A percentile compares a stretch with the other conserved stretches of the same genome.
phyloP scores from a whole-genome alignment of 1,140 invertebrate genomes.

The Nasonia giraulti region DNA sequence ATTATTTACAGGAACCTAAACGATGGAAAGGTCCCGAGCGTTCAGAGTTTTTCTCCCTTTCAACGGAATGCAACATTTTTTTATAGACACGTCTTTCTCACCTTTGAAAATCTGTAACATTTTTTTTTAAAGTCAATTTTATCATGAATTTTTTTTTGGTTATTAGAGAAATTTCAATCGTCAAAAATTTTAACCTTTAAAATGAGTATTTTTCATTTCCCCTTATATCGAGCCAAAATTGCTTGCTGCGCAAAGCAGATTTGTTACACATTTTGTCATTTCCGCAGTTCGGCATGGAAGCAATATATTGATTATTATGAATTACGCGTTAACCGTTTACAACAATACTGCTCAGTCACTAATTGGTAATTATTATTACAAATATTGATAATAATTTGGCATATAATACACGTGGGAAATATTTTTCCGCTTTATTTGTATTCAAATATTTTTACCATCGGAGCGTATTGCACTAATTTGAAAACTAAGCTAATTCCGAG shows the following conservation, averaged over 20 bases:
- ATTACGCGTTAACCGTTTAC: conserved; percentile 51
- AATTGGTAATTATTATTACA: conserved; percentile 62
- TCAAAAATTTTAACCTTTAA: neutral
- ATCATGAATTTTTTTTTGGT: neutral
- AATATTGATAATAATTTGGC: conserved; percentile 67
- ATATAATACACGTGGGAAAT: conserved; percentile 60
- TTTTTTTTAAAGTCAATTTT: neutral
- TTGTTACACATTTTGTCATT: neutral
- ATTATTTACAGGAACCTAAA: conserved; percentile 67
- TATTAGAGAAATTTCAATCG: neutral
- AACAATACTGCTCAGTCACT: conserved; percentile 64
- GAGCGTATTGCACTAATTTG: conserved; percentile 55
- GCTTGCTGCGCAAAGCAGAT: neutral
- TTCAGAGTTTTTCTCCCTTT: conserved; percentile 56
- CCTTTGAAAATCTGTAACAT: conserved; percentile 10
- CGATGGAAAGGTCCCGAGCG: conserved; percentile 51
- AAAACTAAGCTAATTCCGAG: conserved; percentile 56
- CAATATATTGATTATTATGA: conserved; percentile 54
- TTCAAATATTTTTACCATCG: conserved; percentile 38
- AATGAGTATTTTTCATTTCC: neutral
- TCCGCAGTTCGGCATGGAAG: conserved; percentile 49
- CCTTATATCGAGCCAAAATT: conserved; percentile 4
- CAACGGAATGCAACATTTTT: conserved; percentile 69
- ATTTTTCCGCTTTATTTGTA: conserved; percentile 44
- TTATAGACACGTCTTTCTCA: neutral